Evolutionary conservation across 2,888 invertebrate species (phyloP), one percentile per base, ranked within the genome.

Genomic region (Metellina segmentata): DNA sequence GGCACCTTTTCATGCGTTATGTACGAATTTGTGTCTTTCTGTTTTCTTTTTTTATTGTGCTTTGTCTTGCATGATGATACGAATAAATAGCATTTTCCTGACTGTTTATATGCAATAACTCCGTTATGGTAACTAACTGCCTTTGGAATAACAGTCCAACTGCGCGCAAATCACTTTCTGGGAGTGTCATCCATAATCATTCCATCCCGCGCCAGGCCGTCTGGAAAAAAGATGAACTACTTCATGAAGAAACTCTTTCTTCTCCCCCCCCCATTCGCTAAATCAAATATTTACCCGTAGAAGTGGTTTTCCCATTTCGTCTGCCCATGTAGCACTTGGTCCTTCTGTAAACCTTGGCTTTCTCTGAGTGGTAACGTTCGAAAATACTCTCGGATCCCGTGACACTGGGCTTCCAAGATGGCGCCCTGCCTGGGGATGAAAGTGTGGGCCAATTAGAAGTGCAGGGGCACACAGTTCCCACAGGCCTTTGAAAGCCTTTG

Each of bases 281-380:
- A 87, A 70, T 82, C 89, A 89, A 89, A 89, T 89, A 89, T 89
- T 89, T 89, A 77, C 83, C 70, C 83, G 19, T 48, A 78, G 79
- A 89, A 89, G 89, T 89, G 89, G 89, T 89, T 85, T 89, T 72
- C 61, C 75, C 52, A 49, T 49, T 82, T 51, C 81, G 19, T 34
- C 34, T 34, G 34, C 34, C 34, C 34, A 34, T 34, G 34, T 34
- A 34, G 34, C 34, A 34, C 34, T 4, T 4, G 34, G 34, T 34
- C 61, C 61, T 61, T 61, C 61, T 61, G 61, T 61, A 61, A 61
- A 61, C 61, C 61, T 61, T 61, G 34, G 34, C 34, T 34, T n/a
- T n/a, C 61, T 9, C 61, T 61, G 61, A 8, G 61, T 6, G 61
- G 9, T 11, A 61, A 13, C 9, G 61, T 13, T 13, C 61, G 61